Percentiles rank a stretch among this genome's conserved stretches.
Conservation (phyloP, 2,797 vertebrate genomes). For the Schizopygopsis malacanthus region DNA sequence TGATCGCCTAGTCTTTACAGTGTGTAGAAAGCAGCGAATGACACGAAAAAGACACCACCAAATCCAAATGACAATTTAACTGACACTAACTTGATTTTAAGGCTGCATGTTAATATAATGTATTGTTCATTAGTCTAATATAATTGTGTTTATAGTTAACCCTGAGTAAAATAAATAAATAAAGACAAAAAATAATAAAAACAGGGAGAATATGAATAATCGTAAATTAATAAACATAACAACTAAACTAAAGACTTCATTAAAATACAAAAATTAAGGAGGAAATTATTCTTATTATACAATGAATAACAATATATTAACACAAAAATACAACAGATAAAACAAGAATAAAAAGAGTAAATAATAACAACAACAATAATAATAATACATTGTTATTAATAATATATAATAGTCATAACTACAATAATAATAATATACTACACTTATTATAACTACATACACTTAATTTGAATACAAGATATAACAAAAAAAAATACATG, state of each 20-base stretch:
- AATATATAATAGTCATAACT: too few species aligned
- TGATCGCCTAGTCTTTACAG: not conserved
- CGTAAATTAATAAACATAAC: not conserved
- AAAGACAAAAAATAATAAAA: not conserved
- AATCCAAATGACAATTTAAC: not conserved
- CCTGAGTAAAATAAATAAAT: not conserved
- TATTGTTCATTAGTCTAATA: not conserved
- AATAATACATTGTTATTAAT: too few species aligned
- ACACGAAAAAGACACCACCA: not conserved
- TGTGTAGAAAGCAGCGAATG: not conserved
- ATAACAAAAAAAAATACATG: not conserved
- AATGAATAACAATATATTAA: too few species aligned
- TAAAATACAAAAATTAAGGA: not conserved
- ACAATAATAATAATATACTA: too few species aligned
- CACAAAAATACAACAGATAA: not conserved
- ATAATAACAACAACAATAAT: not conserved
- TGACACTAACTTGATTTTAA: not conserved
- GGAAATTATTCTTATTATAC: not conserved
- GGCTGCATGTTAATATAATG: not conserved
- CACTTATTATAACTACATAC: not conserved
- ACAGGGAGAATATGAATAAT: not conserved
- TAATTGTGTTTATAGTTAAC: not conserved
- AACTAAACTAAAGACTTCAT: not conserved
- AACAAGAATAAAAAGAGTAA: not conserved
- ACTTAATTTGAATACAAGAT: too few species aligned